Evolutionary conservation across 2,888 invertebrate genomes (phyloP), one percentile per base, ranked within the genome.

Genomic region (Melieria crassipennis): DNA sequence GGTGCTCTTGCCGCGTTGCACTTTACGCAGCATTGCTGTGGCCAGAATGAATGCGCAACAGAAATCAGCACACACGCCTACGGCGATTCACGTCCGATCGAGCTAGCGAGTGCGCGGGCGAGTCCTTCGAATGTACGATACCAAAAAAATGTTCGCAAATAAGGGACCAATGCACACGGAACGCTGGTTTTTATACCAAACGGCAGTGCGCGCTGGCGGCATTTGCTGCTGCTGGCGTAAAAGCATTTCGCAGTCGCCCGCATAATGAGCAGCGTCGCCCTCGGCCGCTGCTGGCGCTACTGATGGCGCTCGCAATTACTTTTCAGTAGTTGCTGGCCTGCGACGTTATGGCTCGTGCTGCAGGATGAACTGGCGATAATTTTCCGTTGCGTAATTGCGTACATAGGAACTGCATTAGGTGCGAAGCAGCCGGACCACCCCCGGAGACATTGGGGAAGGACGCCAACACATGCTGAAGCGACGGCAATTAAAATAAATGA

Each of bases 1-100:
- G 47, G 50, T 76, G 71, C 74, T 75, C 72, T 76, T 78, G 69
- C 75, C 70, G 60, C 77, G 77, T 61, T 76, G 69, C 69, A 77
- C 72, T 73, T 77, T 79, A 55, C 75, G 78, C 72, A 78, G 73
- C 82, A 82, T 82, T 74, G 74, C 69, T 48, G 46, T 56, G 30
- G 7, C 7, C 55, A 11, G 10, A 7, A 7, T 56, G 50, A 52
- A 60, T 52, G 50, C 58, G n/a, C 56, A 57, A 56, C 30, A 30
- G 30, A 30, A 30, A 30, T 30, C 30, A 30, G 30, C 30, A 30
- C 30, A 30, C 30, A 30, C 30, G 30, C 30, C 30, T 30, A 30
- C 30, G 2, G 30, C 30, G 3, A 30, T 30, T 30, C 30, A 30
- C 30, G 30, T 30, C 30, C 30, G 30, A 30, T 30, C 30, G 30